phyloP scores from a whole-genome alignment of 2,888 invertebrate species.

The Blomia tropicalis region DNA sequence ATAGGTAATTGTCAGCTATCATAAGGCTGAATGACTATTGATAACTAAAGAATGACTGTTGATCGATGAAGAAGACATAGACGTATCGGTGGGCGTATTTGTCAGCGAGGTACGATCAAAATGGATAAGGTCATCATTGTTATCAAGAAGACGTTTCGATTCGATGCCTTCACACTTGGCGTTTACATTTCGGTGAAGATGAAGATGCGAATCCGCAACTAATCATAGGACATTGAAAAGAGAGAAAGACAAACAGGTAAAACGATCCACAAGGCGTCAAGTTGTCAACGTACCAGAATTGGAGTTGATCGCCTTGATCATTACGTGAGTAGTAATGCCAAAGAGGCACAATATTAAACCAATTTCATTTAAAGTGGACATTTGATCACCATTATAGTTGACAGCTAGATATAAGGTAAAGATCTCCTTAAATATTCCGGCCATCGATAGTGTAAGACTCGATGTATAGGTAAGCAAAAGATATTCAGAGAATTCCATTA shows the following conservation, averaged over 20 bases:
- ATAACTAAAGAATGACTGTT: too few relatives aligned
- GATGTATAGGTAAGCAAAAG: conserved; percentile 81
- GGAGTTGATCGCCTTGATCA: conserved; percentile 37
- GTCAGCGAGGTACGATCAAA: too few relatives aligned
- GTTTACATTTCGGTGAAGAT: not conserved
- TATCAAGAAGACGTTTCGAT: conserved; percentile 17
- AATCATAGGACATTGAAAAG: not conserved
- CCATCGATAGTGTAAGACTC: conserved; percentile 82
- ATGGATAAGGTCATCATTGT: conserved; percentile 2
- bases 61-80: too few relatives aligned
- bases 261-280: not conserved
- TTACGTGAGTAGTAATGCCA: conserved; percentile 69
- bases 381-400: conserved; percentile 63
- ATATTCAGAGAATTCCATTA: conserved; percentile 88
- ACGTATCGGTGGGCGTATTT: too few relatives aligned
- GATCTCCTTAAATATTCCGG: conserved; percentile 95
- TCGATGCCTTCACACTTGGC: conserved; percentile 10
- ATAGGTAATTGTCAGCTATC: too few relatives aligned
- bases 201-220: not conserved
- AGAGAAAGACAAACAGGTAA: not conserved
- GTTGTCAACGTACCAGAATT: not conserved
- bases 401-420: conserved; percentile 76
- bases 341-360: conserved; percentile 72
- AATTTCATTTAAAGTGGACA: conserved; percentile 61
- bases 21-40: too few relatives aligned